These are phyloP conservation scores for Zoanthus sociatus DNA, from an alignment of 92 coral and sea anemone species.

Conservation along the genomic window DNA sequence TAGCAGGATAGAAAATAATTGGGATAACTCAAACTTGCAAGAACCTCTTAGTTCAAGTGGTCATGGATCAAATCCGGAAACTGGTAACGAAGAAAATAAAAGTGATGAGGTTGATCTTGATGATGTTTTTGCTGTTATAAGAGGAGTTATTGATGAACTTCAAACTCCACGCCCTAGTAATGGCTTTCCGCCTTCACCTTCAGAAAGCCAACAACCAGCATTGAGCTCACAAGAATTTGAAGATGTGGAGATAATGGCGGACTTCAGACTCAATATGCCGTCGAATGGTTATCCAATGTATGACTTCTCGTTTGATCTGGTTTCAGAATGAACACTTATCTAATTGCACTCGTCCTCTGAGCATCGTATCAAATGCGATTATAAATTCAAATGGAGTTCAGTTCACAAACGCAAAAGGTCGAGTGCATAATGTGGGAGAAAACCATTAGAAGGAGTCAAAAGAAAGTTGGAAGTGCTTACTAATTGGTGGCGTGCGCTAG, in stretches of 20 bases:
- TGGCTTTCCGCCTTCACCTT: neutral
- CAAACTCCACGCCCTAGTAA: neutral
- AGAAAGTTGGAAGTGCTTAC: no score
- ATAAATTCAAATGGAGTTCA: no score
- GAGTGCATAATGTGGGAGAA: no score
- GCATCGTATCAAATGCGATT: no score
- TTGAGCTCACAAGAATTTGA: neutral
- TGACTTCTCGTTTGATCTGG: conserved; percentile 48
- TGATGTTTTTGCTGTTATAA: neutral
- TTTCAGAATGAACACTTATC: conserved; percentile 2
- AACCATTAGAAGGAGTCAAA: no score
- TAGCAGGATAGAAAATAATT: neutral
- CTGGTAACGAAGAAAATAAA: neutral
- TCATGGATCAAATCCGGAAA: neutral
- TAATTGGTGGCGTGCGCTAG: no score
- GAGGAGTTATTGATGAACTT: neutral
- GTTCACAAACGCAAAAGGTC: no score
- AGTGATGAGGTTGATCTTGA: neutral
- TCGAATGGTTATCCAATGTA: conserved; percentile 15
- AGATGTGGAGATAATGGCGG: conserved; percentile 6
- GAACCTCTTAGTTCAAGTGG: neutral
- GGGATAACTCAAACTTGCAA: neutral
- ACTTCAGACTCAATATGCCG: conserved; percentile 9
- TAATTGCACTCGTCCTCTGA: no score
- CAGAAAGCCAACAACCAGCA: neutral